These are phyloP conservation scores for Eriocheir sinensis DNA, from an alignment of 1,140 invertebrate species.

Conservation along the genomic window DNA sequence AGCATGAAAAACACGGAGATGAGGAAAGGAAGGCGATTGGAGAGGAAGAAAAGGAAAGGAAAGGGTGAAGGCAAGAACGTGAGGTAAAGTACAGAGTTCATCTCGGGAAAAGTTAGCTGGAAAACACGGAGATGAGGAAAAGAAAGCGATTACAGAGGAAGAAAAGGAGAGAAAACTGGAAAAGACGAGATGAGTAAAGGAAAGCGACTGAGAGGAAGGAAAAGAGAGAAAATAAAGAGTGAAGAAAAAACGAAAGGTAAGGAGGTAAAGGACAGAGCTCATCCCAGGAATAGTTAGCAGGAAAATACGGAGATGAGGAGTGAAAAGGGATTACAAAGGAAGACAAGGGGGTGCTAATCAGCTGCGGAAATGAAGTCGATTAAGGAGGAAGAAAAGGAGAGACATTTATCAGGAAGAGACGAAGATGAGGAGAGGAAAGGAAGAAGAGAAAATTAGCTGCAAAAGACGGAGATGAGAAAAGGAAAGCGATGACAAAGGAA, in stretches of 20 bases:
- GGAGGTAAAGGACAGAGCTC: background rate
- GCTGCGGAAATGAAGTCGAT: too few species aligned
- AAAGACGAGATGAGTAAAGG: background rate
- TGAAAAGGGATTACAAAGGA: too few species aligned
- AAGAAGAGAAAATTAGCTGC: too few species aligned
- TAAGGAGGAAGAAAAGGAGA: too few species aligned
- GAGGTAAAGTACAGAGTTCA: background rate
- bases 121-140: background rate
- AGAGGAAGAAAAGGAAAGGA: background rate
- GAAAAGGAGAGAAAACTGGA: background rate
- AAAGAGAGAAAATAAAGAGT: background rate
- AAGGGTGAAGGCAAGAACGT: background rate
- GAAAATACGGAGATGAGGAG: too few species aligned
- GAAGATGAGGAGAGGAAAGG: too few species aligned
- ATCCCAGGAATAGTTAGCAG: too few species aligned
- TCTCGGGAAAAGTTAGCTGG: background rate
- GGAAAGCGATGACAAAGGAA: too few species aligned
- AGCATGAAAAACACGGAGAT: background rate
- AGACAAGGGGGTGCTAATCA: too few species aligned
- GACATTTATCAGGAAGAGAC: too few species aligned
- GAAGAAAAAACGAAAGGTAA: background rate
- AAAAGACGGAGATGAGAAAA: too few species aligned
- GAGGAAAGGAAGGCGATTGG: background rate
- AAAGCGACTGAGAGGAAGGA: background rate
- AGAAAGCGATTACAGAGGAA: background rate